Percentiles rank a stretch among this genome's conserved stretches.
These are phyloP conservation scores for Polyommatus iphigenia DNA, from an alignment of 2,888 invertebrate genomes.

Conservation along the genomic window DNA sequence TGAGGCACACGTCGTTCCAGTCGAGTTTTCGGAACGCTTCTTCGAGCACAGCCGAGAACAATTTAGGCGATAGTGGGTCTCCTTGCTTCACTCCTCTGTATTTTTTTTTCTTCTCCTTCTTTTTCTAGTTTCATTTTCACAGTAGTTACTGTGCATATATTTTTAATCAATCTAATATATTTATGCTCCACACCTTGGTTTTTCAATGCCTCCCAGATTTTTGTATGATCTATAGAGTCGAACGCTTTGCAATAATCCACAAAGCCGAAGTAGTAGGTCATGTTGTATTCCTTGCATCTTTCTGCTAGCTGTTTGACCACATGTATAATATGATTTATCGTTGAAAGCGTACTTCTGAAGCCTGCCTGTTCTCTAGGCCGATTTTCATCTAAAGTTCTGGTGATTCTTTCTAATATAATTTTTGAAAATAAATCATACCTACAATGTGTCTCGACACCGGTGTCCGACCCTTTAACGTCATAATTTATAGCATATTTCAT, in stretches of 20 bases:
- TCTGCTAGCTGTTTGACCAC: background rate
- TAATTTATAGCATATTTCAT: no score
- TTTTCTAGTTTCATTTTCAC: background rate
- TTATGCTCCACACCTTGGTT: background rate
- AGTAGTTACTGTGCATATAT: background rate
- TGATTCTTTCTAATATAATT: no score
- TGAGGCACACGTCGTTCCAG: background rate
- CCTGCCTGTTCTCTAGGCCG: no score
- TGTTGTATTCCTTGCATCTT: background rate
- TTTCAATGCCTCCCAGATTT: background rate
- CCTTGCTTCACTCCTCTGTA: background rate
- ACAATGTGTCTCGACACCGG: no score
- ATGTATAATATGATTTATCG: background rate
- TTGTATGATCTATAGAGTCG: background rate
- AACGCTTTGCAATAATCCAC: background rate
- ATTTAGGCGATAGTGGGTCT: background rate
- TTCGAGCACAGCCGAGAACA: background rate
- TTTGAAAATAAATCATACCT: no score
- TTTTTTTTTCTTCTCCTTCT: conserved; percentile 3
- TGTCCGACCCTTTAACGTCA: no score
- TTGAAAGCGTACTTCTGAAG: background rate
- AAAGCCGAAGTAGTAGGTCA: background rate
- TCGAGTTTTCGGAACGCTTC: background rate
- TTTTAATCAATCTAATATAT: background rate
- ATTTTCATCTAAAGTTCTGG: no score